Conservation (phyloP, 1,140 invertebrate genomes). For the Melipona quadrifasciata region DNA sequence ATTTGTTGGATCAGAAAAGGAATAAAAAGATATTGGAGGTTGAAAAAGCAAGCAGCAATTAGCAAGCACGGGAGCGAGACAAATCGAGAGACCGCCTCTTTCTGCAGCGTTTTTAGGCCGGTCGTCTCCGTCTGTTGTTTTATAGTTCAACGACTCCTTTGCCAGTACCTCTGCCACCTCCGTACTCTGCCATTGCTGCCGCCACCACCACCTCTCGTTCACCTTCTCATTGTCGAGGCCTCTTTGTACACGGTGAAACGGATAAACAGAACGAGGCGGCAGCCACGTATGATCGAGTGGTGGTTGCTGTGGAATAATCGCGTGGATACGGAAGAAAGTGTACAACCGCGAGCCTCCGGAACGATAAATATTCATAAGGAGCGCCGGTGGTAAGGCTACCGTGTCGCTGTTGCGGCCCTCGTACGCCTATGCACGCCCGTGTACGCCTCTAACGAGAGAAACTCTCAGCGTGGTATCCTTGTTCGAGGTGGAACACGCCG, state of each 20-base stretch:
- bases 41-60: slow-evolving; percentile 33
- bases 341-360: slow-evolving; percentile 29
- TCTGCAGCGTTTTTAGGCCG: slow-evolving; percentile 66
- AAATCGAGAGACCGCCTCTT: slow-evolving; percentile 46
- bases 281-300: slow-evolving; percentile 45
- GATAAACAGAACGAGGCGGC: slow-evolving; percentile 45
- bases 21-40: slow-evolving; percentile 1
- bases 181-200: slow-evolving; percentile 21
- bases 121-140: slow-evolving; percentile 62
- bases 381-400: slow-evolving; percentile 37
- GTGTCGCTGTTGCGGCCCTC: not conserved
- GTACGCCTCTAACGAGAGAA: slow-evolving; percentile 29
- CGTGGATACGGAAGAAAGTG: slow-evolving; percentile 64
- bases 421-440: not conserved
- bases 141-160: slow-evolving; percentile 69
- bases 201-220: slow-evolving; percentile 44
- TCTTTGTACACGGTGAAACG: slow-evolving; percentile 47
- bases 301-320: slow-evolving; percentile 53
- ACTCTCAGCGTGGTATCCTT: slow-evolving; percentile 28
- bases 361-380: slow-evolving; percentile 71
- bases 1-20: too few species aligned
- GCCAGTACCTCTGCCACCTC: slow-evolving; percentile 41
- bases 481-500: slow-evolving; percentile 7
- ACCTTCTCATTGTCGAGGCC: slow-evolving; percentile 33
- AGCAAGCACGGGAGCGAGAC: slow-evolving; percentile 33